Percentiles rank a stretch among this genome's conserved stretches.
Conservation (phyloP, 64 coral and sea anemone species). For the Orbicella faveolata region DNA sequence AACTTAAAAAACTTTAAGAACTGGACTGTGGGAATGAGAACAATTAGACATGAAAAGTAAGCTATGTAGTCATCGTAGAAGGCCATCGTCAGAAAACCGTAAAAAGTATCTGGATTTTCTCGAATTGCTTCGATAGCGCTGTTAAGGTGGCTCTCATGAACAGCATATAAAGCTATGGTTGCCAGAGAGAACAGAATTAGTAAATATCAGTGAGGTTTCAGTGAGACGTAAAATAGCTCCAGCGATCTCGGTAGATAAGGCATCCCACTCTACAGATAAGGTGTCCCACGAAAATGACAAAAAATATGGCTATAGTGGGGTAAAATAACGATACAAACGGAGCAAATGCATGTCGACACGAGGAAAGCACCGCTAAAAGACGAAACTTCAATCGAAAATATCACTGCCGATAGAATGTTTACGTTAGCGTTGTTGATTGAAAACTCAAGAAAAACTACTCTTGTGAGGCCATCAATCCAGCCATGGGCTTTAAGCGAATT, state of each 20-base stretch:
- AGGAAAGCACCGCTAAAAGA: constrained; percentile 32
- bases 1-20: constrained; percentile 70
- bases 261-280: constrained; percentile 30
- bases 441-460: constrained; percentile 66
- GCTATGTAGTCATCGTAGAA: constrained; percentile 57
- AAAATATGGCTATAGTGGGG: constrained; percentile 44
- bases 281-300: constrained; percentile 50
- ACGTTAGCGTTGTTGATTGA: constrained; percentile 60
- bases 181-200: constrained; percentile 36
- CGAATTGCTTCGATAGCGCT: constrained; percentile 49
- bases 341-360: constrained; percentile 58
- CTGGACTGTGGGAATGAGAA: constrained; percentile 49
- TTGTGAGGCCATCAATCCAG: constrained; percentile 56
- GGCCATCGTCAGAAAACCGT: constrained; percentile 41
- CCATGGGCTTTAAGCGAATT: constrained; percentile 1
- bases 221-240: constrained; percentile 39
- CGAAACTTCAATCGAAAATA: constrained; percentile 44
- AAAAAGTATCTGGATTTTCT: constrained; percentile 41
- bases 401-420: constrained; percentile 42
- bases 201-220: constrained; percentile 58
- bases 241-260: constrained; percentile 25
- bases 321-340: constrained; percentile 66
- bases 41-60: constrained; percentile 56
- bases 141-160: constrained; percentile 34
- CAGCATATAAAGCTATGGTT: constrained; percentile 46